These are phyloP conservation scores for Ochropleura plecta DNA, from an alignment of 2,888 invertebrate species.

Conservation along the genomic window DNA sequence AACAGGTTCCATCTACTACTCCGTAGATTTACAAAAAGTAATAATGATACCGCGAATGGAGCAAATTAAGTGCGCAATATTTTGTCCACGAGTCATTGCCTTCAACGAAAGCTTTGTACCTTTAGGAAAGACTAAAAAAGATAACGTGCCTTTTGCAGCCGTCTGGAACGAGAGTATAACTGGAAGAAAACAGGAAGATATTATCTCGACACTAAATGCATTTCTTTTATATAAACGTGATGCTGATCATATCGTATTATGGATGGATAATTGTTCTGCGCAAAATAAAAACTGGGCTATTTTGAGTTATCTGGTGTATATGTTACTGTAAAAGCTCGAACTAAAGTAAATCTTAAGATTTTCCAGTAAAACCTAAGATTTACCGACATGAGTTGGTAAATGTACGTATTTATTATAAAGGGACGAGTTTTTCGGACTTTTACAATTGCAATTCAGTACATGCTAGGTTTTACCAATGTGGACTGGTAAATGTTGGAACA, in stretches of 20 bases:
- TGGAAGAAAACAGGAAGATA: slow-evolving; percentile 30
- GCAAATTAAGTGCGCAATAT: slow-evolving; percentile 11
- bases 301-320: slow-evolving; percentile 17
- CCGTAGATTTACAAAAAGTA: slow-evolving; percentile 1
- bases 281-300: slow-evolving; percentile 27
- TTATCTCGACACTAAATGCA: slow-evolving; percentile 28
- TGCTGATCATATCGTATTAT: slow-evolving; percentile 18
- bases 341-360: no score
- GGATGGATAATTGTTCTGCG: slow-evolving; percentile 24
- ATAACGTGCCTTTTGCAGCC: slow-evolving; percentile 18
- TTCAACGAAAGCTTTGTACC: slow-evolving; percentile 11
- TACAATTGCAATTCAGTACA: no score
- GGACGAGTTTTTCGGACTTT: no score
- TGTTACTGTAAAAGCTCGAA: no score
- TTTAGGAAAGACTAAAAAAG: slow-evolving; percentile 4
- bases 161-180: slow-evolving; percentile 21
- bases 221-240: slow-evolving; percentile 33
- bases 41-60: slow-evolving; percentile 11
- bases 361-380: no score
- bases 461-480: no score
- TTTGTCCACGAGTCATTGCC: slow-evolving; percentile 14
- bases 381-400: no score
- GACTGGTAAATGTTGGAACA: no score
- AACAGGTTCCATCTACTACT: slow-evolving; percentile 13
- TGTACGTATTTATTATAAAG: no score